Base-by-base conservation (phyloP, 2,888 invertebrate species). In the Phortica magna region DNA sequence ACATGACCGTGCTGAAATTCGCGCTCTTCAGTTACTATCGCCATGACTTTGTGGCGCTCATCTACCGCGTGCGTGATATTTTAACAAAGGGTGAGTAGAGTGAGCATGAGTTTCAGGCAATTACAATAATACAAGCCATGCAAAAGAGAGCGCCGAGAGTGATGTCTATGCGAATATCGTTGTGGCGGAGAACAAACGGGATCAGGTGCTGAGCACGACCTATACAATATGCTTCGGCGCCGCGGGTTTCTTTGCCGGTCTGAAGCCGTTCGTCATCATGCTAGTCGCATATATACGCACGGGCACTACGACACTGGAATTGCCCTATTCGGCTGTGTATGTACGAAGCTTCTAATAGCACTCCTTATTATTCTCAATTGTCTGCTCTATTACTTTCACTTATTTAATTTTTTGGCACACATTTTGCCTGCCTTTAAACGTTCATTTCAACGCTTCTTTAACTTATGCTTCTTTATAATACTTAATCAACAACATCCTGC, bases 251-350 rank as follows among this genome's bases (percentile, higher is more conserved):
- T 61, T 61, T 22, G 61, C 61, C 10, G 61, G 61, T 61, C 22
- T 61, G 19, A 61, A 61, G 22, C 61, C 61, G 19, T 22, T 61
- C 9, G 61, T 61, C 2, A 61, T 61, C 10, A 61, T 61, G 61
- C 7, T 61, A 22, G 6, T 61, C 19, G 61, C 61, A 19, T 61
- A 22, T 22, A 61, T 22, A 61, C 61, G 61, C 7, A 61, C 61
- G 2, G 61, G 61, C 22, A 22, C 7, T 22, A 61, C 61, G 7
- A 61, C 10, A 7, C 6, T 61, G 61, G 61, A 61, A 61, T 22
- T 61, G 19, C 61, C 61, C 22, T 61, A 61, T 22, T 61, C 61
- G 22, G 61, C 61, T 7, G 61, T 61, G 61, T 61, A 61, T 22
- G 61, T 59, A 43, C 10, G 43, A 43, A 6, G n/a, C n/a, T n/a